Percentiles rank a stretch among this genome's conserved stretches.
phyloP scores from a whole-genome alignment of 2,113 vertebrate genomes.

The Pampusana beccarii region DNA sequence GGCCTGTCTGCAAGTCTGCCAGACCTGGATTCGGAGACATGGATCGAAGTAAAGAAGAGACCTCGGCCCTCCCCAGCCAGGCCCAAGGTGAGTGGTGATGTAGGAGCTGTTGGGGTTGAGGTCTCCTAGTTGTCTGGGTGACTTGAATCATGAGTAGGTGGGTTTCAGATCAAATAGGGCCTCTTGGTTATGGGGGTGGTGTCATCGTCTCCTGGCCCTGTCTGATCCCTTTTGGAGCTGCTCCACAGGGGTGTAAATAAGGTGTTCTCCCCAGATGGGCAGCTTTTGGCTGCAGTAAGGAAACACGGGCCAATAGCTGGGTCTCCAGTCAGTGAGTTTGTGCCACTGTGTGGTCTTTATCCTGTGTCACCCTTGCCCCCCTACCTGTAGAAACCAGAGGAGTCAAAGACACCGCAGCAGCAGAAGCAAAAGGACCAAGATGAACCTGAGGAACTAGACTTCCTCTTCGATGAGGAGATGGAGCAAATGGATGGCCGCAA shows the following conservation, averaged over 20 bases:
- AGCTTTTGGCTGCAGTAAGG: background rate
- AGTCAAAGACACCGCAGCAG: conserved; percentile 68
- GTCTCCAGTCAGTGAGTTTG: background rate
- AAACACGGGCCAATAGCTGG: background rate
- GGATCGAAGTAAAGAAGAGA: conserved; percentile 98
- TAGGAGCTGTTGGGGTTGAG: background rate
- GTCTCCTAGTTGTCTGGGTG: background rate
- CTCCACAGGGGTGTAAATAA: background rate
- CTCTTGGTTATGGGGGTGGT: background rate
- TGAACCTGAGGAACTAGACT: conserved; percentile 96
- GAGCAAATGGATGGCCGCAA: conserved; percentile 95
- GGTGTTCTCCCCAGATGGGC: background rate
- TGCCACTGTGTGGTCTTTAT: accelerated
- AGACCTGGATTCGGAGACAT: conserved; percentile 94
- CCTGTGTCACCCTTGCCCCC: background rate
- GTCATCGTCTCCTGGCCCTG: background rate
- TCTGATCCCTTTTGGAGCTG: background rate
- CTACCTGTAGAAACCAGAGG: conserved; percentile 79
- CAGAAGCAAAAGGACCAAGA: conserved; percentile 84
- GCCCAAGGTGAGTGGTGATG: conserved; percentile 79
- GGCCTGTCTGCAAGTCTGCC: conserved; percentile 95
- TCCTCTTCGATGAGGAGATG: conserved; percentile 99
- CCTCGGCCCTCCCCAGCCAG: conserved; percentile 90
- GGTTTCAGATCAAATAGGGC: background rate
- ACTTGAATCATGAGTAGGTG: background rate